phyloP scores from a whole-genome alignment of 2,113 vertebrate genomes.

The Lipotes vexillifer region DNA sequence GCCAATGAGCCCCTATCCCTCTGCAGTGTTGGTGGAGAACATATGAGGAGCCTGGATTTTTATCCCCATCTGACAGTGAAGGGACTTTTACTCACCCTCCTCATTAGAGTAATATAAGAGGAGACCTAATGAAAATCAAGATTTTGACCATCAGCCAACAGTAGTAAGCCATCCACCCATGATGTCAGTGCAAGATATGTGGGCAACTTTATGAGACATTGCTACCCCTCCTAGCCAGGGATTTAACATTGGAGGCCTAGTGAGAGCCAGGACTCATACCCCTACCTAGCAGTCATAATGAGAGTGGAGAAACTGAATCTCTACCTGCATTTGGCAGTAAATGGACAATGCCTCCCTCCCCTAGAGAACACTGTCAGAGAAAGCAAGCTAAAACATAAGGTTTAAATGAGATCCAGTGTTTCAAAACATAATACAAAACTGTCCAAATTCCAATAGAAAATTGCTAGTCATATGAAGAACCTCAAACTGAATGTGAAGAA shows the following conservation, averaged over 20 bases:
- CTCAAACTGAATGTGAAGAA: background rate
- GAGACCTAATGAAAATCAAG: background rate
- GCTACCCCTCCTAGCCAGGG: background rate
- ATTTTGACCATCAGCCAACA: background rate
- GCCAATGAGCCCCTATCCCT: accelerated
- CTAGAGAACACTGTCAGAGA: background rate
- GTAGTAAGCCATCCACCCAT: background rate
- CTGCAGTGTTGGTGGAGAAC: background rate
- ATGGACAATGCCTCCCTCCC: too few relatives aligned
- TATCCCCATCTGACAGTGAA: too few relatives aligned
- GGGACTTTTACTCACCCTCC: background rate
- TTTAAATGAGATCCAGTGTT: background rate
- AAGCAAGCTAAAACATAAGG: background rate
- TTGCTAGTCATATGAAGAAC: background rate
- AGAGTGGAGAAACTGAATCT: background rate
- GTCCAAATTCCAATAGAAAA: background rate
- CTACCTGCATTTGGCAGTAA: background rate
- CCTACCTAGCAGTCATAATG: background rate
- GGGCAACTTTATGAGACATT: background rate
- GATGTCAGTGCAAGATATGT: background rate
- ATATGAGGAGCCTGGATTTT: background rate
- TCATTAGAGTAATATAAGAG: background rate
- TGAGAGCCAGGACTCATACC: background rate
- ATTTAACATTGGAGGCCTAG: background rate
- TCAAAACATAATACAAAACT: background rate